Conservation (phyloP, 2,888 invertebrate species). For the Apotomis turbidana region DNA sequence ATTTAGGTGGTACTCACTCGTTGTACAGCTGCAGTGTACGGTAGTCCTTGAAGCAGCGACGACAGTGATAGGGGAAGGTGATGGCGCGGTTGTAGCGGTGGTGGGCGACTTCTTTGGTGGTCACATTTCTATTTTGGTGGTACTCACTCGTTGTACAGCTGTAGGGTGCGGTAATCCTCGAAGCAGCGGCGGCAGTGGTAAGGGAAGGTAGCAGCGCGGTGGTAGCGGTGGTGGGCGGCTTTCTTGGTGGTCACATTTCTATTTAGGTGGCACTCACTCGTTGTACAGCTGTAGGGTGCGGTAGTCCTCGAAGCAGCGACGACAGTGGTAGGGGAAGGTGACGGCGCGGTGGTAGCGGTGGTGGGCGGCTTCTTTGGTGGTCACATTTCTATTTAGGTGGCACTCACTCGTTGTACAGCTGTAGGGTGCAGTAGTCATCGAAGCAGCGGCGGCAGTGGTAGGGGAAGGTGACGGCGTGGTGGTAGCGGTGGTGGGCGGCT, state of each 20-base stretch:
- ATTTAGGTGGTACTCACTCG: too few species aligned
- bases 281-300: constrained; percentile 47
- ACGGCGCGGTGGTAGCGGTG: constrained; percentile 69
- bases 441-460: constrained; percentile 75
- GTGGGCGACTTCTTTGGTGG: constrained; percentile 53
- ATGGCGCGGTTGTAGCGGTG: constrained; percentile 69
- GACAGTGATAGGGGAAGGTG: constrained; percentile 58
- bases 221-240: constrained; percentile 70
- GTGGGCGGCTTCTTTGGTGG: constrained; percentile 53
- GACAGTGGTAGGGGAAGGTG: constrained; percentile 59
- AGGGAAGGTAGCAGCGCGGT: constrained; percentile 57
- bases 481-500: constrained; percentile 73
- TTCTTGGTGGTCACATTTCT: too few species aligned
- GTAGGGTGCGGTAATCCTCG: constrained; percentile 53
- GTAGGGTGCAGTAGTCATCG: constrained; percentile 53
- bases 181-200: constrained; percentile 68
- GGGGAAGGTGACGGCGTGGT: constrained; percentile 62
- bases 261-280: constrained; percentile 45
- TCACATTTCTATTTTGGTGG: too few species aligned
- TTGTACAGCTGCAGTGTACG: too few species aligned
- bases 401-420: constrained; percentile 50
- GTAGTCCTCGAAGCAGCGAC: constrained; percentile 65
- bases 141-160: constrained; percentile 49
- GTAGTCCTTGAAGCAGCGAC: constrained; percentile 58
- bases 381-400: too few species aligned